These are phyloP conservation scores for Brachypteracias leptosomus DNA, from an alignment of 2,113 vertebrate species.

Conservation along the genomic window DNA sequence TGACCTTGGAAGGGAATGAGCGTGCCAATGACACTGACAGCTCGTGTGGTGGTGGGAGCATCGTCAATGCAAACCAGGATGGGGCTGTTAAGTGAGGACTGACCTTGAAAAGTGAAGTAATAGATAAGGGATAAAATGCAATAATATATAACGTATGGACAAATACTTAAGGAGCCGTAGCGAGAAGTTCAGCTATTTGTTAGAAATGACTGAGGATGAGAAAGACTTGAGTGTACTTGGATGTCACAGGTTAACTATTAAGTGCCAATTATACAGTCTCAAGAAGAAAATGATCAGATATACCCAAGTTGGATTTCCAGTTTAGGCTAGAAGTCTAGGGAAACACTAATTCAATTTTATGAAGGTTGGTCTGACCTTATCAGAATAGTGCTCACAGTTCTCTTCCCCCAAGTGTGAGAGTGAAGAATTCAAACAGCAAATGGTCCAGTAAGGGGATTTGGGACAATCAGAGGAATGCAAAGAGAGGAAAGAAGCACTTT, in stretches of 20 bases:
- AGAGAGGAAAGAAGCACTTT: neutral
- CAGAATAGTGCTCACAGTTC: neutral
- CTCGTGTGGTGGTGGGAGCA: neutral
- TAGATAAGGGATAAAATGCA: neutral
- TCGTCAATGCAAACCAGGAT: neutral
- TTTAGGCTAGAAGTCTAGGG: neutral
- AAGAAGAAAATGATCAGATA: neutral
- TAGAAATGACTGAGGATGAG: neutral
- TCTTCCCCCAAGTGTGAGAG: neutral
- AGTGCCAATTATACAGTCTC: neutral
- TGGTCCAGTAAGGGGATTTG: neutral
- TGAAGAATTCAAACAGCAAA: neutral
- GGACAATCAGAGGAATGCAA: neutral
- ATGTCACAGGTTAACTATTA: neutral
- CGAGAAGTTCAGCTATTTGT: neutral
- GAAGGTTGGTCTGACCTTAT: neutral
- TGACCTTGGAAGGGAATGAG: constrained; percentile 24
- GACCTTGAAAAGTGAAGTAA: constrained; percentile 14
- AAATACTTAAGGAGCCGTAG: neutral
- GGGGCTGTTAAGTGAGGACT: neutral
- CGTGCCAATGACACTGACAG: neutral
- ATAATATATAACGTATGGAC: neutral
- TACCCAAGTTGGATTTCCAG: neutral
- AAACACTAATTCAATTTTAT: neutral
- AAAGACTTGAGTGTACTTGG: neutral